These are phyloP conservation scores for Glandiceps talaboti DNA, from an alignment of 53 echinoderm and acorn worm genomes.

Conservation along the genomic window DNA sequence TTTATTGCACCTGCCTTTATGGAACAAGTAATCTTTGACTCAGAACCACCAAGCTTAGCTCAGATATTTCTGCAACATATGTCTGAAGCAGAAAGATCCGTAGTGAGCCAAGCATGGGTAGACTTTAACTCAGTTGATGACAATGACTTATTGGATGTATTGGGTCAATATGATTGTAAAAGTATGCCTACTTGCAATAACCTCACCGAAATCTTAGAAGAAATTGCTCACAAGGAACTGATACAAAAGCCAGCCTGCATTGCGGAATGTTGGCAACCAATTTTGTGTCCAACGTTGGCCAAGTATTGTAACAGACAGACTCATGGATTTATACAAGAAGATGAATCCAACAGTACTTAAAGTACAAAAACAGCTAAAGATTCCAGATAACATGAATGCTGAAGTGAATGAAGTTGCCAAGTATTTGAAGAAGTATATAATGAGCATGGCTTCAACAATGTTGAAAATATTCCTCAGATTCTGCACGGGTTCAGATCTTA, in stretches of 20 bases:
- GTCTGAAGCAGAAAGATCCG: slow-evolving; percentile 13
- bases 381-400: slow-evolving; percentile 5
- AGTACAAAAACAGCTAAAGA: slow-evolving; percentile 3
- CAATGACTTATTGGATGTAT: slow-evolving; percentile 22
- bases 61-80: slow-evolving; percentile 15
- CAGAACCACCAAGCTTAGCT: background rate
- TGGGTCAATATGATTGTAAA: slow-evolving; percentile 15
- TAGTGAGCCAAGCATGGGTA: slow-evolving; percentile 15
- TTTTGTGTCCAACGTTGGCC: slow-evolving; percentile 9
- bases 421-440: slow-evolving; percentile 19
- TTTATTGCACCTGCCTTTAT: slow-evolving; percentile 26
- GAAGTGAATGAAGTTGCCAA: slow-evolving; percentile 5
- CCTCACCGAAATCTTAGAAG: slow-evolving; percentile 10
- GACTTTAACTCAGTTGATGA: slow-evolving; percentile 21
- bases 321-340: background rate
- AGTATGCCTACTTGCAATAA: slow-evolving; percentile 2
- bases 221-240: slow-evolving; percentile 14
- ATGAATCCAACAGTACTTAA: slow-evolving; percentile 7
- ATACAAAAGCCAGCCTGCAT: background rate
- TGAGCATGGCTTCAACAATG: slow-evolving; percentile 2
- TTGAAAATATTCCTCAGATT: slow-evolving; percentile 19
- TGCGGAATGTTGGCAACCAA: slow-evolving; percentile 12
- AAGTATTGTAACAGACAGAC: background rate
- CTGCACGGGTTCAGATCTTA: slow-evolving; percentile 18
- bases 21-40: background rate